phyloP scores from a whole-genome alignment of 92 coral and sea anemone genomes.

The Epizoanthus illoricatus region DNA sequence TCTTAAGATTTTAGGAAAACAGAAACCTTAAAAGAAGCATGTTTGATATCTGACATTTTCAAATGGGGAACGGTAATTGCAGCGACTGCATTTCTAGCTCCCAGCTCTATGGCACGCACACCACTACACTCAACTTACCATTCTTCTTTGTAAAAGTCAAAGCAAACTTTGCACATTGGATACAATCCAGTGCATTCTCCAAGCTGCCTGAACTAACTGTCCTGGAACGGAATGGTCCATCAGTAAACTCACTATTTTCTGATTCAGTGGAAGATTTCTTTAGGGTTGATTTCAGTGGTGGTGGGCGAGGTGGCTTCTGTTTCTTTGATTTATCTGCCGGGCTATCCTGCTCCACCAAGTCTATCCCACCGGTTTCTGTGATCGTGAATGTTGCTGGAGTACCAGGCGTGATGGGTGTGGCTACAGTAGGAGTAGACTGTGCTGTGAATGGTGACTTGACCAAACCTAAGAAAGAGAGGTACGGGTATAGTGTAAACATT shows the following conservation, averaged over 20 bases:
- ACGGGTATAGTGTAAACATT: background rate
- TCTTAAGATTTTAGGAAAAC: too few species aligned
- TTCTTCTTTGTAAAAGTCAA: conserved; percentile 89
- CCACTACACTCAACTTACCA: conserved; percentile 52
- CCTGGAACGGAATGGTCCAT: conserved; percentile 50
- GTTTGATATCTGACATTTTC: too few species aligned
- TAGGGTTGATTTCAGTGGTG: conserved; percentile 60
- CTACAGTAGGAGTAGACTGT: conserved; percentile 50
- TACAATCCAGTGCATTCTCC: conserved; percentile 71
- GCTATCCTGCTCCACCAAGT: conserved; percentile 41
- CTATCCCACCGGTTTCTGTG: conserved; percentile 52
- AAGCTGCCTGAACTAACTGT: conserved; percentile 42
- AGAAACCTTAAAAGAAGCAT: too few species aligned
- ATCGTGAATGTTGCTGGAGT: conserved; percentile 76
- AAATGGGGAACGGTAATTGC: background rate
- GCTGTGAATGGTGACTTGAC: conserved; percentile 59
- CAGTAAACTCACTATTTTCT: conserved; percentile 57
- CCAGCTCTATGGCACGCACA: background rate
- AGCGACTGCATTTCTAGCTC: background rate
- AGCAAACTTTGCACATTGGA: conserved; percentile 86
- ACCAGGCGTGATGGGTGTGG: conserved; percentile 66
- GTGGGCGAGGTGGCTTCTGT: conserved; percentile 68
- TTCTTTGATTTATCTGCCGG: conserved; percentile 59
- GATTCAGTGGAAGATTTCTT: conserved; percentile 52
- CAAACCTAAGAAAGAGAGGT: conserved; percentile 49